Percentiles rank a stretch among this genome's conserved stretches.
Conservation (phyloP, 2,113 vertebrate genomes). For the Heterotis niloticus region DNA sequence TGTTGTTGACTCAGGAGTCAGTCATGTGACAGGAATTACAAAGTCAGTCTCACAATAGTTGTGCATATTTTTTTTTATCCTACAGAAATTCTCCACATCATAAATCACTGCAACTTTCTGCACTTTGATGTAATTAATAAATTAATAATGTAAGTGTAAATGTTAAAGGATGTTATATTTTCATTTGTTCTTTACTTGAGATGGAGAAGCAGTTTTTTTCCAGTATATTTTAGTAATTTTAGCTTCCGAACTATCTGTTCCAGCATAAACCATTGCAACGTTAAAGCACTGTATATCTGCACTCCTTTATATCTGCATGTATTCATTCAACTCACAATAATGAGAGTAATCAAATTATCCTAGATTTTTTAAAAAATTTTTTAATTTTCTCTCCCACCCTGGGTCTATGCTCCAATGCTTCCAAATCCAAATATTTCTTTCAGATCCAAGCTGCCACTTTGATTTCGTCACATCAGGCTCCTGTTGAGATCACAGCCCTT, state of each 20-base stretch:
- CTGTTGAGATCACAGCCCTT: conserved; percentile 93
- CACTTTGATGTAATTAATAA: no score
- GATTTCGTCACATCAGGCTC: conserved; percentile 93
- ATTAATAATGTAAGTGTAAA: no score
- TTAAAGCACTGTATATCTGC: not conserved
- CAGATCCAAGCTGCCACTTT: conserved; percentile 92
- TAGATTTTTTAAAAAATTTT: conserved; percentile 33
- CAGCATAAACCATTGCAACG: not conserved
- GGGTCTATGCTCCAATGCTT: conserved; percentile 66
- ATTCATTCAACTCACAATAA: conserved; percentile 36
- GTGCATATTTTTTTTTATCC: no score
- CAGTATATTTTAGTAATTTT: not conserved
- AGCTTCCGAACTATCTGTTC: not conserved
- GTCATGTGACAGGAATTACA: no score
- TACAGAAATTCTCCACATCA: no score
- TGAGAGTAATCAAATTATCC: conserved; percentile 48
- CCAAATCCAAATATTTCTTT: conserved; percentile 76
- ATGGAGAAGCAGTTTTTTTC: conserved; percentile 13
- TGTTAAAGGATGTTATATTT: conserved; percentile 18
- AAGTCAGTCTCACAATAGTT: no score
- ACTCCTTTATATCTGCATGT: conserved; percentile 20
- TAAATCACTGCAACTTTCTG: no score
- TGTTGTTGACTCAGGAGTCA: no score
- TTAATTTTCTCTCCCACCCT: conserved; percentile 50
- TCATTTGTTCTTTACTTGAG: not conserved